Base-by-base conservation (phyloP, 2,797 vertebrate genomes). In the Chrysolophus pictus region DNA sequence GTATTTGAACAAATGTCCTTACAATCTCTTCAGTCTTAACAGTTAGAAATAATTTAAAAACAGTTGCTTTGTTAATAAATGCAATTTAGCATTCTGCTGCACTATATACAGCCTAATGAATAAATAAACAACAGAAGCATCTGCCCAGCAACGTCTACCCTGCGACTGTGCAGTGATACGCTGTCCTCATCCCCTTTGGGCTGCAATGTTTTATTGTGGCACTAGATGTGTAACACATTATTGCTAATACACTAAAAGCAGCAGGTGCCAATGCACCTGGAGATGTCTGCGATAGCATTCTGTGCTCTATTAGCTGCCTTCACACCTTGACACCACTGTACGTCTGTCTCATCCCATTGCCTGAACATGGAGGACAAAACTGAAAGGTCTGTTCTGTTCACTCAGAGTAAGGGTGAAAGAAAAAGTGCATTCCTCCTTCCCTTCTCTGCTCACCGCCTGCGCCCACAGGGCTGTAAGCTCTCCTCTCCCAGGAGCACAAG, bases 381-480 rank as follows among this genome's bases (percentile, higher is more conserved):
- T 12, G 9, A 68, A 84, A 16, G 23, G 10, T 47, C 29, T 44
- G 41, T 60, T 37, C 53, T 73, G 58, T 37, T 68, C 5, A 44
- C 26, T 2, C 51, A 42, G 26, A 55, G n/a, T 39, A 60, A 49
- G 42, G 26, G 41, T 23, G 44, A 7, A 15, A n/a, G 19, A 33
- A 3, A 59, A 53, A 15, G 4, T 63, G 28, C 0, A 0, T 13
- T 80, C 18, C 44, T 75, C 26, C 64, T 59, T 18, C 11, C 14
- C 37, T 84, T 5, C 31, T 46, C 15, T 42, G 60, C 44, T n/a
- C 2, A 0, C 11, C 49, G 22, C 3, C n/a, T 46, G 28, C 10
- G 63, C 28, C 28, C n/a, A 22, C 18, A 29, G 39, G 19, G 73
- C 39, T 37, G 23, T 2, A 67, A 70, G 29, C 55, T 73, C 21